Conservation (phyloP, 2,888 invertebrate species). For the Gonocerus acuteangulatus region DNA sequence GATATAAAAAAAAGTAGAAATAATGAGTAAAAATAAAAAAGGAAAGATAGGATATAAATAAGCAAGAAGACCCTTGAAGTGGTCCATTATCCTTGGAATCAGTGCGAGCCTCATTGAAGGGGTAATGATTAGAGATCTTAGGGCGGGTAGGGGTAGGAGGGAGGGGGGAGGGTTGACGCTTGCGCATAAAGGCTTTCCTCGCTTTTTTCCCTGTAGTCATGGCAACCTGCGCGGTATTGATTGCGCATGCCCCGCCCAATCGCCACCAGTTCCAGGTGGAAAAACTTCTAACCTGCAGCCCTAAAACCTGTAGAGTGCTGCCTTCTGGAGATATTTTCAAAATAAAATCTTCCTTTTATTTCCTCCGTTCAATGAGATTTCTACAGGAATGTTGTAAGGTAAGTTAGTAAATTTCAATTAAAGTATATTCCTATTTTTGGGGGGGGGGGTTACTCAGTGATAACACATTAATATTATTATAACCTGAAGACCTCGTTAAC, state of each 20-base stretch:
- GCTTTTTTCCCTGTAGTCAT: not conserved
- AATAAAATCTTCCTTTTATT: constrained; percentile 11
- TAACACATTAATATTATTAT: too few species aligned
- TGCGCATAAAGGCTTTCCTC: not conserved
- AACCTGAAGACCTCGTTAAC: too few species aligned
- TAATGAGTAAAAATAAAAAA: too few species aligned
- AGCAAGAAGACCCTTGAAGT: constrained; percentile 5
- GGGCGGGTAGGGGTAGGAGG: not conserved
- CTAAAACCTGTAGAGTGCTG: not conserved
- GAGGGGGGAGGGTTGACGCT: not conserved
- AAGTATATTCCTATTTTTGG: too few species aligned
- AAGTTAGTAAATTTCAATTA: too few species aligned
- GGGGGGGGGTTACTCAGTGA: too few species aligned
- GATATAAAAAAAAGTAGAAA: too few species aligned
- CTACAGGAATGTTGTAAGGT: too few species aligned
- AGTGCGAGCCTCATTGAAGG: not conserved
- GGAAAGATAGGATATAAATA: not conserved
- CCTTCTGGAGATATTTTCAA: not conserved
- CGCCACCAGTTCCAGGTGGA: not conserved
- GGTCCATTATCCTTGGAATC: not conserved
- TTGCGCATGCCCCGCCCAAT: not conserved
- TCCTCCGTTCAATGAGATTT: too few species aligned
- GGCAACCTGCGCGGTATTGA: constrained; percentile 14
- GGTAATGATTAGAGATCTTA: constrained; percentile 18
- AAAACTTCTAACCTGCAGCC: not conserved